These are phyloP conservation scores for Tethea ocularis DNA, from an alignment of 2,888 invertebrate genomes.

Conservation along the genomic window DNA sequence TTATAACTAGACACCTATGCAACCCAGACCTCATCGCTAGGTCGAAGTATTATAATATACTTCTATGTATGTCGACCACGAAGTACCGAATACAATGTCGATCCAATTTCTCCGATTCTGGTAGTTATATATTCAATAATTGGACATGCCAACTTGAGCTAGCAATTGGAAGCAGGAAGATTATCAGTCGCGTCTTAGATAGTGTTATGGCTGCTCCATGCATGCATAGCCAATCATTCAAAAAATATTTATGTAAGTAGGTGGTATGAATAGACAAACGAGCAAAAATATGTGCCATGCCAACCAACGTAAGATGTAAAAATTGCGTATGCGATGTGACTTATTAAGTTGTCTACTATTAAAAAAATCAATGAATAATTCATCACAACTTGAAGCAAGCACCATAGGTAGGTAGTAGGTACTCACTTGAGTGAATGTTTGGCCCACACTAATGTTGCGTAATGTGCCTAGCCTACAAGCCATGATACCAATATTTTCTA, in stretches of 20 bases:
- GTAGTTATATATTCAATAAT: too few relatives aligned
- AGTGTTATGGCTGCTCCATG: neutral
- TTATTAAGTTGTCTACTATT: neutral
- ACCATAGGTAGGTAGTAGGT: too few relatives aligned
- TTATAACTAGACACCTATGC: too few relatives aligned
- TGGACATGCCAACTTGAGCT: neutral
- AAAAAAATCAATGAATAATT: neutral
- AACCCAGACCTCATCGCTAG: too few relatives aligned
- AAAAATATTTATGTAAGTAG: constrained; percentile 25
- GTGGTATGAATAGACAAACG: constrained; percentile 29
- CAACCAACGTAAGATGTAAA: too few relatives aligned
- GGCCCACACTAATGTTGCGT: neutral
- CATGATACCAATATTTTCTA: too few relatives aligned
- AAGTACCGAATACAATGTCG: too few relatives aligned
- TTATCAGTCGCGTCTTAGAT: neutral
- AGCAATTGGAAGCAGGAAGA: neutral
- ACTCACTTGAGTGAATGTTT: neutral
- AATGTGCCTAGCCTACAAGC: neutral
- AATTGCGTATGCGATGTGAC: neutral
- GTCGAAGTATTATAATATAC: too few relatives aligned
- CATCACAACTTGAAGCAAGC: neutral
- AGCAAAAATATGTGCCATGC: too few relatives aligned
- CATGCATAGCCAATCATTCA: neutral
- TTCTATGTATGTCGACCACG: too few relatives aligned
- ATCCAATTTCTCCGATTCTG: too few relatives aligned